Percentiles rank a stretch among this genome's conserved stretches.
Conservation (phyloP, 2,888 invertebrate genomes). For the Cheilosia variabilis region DNA sequence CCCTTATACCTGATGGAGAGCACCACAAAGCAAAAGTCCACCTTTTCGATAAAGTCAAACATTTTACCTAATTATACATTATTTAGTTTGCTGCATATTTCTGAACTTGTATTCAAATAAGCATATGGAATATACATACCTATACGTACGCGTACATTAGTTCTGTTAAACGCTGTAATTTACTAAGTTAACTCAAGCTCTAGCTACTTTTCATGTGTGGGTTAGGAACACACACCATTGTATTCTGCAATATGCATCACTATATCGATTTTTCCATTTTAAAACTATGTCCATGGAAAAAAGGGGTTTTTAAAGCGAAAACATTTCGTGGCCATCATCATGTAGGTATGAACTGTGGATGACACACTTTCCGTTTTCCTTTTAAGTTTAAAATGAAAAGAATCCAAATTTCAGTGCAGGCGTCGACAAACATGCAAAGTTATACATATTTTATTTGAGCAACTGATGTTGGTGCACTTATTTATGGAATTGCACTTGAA, state of each 20-base stretch:
- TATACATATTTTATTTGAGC: slow-evolving; percentile 1
- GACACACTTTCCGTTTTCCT: slow-evolving; percentile 40
- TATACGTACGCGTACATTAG: neutral
- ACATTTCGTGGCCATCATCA: slow-evolving; percentile 12
- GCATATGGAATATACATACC: too few relatives aligned
- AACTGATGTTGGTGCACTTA: neutral
- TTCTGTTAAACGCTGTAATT: neutral
- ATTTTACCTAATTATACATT: neutral
- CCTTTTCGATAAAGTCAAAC: neutral
- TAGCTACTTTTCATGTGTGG: neutral
- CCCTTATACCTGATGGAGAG: too few relatives aligned
- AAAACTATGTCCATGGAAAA: neutral
- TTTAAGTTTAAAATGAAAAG: neutral
- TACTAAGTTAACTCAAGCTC: neutral
- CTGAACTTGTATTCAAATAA: too few relatives aligned
- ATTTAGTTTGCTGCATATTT: too few relatives aligned
- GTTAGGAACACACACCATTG: neutral
- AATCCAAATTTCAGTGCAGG: neutral
- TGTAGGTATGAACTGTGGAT: neutral
- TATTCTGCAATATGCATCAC: slow-evolving; percentile 15
- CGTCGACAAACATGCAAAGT: slow-evolving; percentile 13
- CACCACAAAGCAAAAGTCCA: neutral
- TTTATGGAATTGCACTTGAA: slow-evolving; percentile 8
- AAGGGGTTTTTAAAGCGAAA: neutral
- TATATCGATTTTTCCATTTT: slow-evolving; percentile 49